A percentile compares a stretch with the other conserved stretches of the same genome.
Conservation (phyloP, 2,797 vertebrate species). For the Hydrophis major region DNA sequence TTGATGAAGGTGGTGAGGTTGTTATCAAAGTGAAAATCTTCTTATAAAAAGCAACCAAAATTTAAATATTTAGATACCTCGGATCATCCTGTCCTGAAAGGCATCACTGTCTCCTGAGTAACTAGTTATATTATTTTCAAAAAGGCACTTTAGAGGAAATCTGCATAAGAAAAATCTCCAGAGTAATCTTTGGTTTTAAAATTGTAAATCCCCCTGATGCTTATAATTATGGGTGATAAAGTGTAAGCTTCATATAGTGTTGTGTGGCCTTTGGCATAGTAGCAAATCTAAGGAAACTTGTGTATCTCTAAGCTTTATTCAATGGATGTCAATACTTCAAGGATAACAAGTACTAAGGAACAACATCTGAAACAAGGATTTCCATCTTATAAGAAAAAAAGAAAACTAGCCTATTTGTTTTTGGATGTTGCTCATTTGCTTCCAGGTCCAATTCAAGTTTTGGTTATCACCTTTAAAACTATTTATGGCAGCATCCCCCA, state of each 20-base stretch:
- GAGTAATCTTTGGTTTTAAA: slow-evolving; percentile 59
- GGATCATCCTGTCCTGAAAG: slow-evolving; percentile 37
- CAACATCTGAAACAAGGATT: fast-evolving
- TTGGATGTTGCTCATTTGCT: neutral
- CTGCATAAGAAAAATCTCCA: slow-evolving; percentile 48
- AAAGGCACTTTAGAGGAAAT: slow-evolving; percentile 24
- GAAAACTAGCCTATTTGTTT: neutral
- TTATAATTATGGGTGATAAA: slow-evolving; percentile 50
- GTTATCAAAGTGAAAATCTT: slow-evolving; percentile 48
- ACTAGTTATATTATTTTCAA: slow-evolving; percentile 39
- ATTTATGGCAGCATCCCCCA: neutral
- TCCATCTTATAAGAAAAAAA: neutral
- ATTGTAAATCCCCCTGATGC: slow-evolving; percentile 36
- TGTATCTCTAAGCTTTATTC: slow-evolving; percentile 13
- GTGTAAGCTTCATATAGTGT: slow-evolving; percentile 26
- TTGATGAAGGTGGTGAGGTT: slow-evolving; percentile 30
- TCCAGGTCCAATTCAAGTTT: neutral
- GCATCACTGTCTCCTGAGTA: slow-evolving; percentile 39
- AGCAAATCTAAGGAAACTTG: slow-evolving; percentile 6
- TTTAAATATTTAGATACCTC: slow-evolving; percentile 59
- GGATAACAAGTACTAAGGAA: slow-evolving; percentile 1
- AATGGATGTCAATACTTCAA: slow-evolving; percentile 38
- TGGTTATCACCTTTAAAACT: neutral
- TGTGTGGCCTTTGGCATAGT: neutral
- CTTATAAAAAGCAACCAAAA: slow-evolving; percentile 48